Conservation (phyloP, 1,140 invertebrate genomes). For the Drosophila ambigua region DNA sequence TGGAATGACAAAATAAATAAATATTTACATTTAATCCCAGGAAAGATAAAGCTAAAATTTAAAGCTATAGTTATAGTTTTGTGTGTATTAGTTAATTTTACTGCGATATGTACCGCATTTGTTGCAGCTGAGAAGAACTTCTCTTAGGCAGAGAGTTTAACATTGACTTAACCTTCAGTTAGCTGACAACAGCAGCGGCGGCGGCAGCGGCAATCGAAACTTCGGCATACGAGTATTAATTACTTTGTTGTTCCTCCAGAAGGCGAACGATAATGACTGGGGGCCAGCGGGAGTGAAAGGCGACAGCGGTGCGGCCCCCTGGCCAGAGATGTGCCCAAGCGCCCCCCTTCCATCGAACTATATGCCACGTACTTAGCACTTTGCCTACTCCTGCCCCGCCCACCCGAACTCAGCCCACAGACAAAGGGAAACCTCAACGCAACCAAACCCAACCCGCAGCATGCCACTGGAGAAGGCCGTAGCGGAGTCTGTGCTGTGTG, state of each 20-base stretch:
- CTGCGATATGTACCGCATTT: constrained; percentile 1
- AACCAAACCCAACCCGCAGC: constrained; percentile 36
- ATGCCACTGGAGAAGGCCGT: constrained; percentile 28
- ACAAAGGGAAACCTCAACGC: constrained; percentile 38
- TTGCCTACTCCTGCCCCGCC: not conserved
- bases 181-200: not conserved
- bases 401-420: constrained; percentile 22
- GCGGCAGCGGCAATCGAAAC: constrained; percentile 41
- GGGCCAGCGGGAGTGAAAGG: constrained; percentile 45
- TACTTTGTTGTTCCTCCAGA: constrained; percentile 37
- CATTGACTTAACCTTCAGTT: constrained; percentile 64
- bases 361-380: constrained; percentile 68
- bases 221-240: constrained; percentile 35
- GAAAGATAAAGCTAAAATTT: too few relatives aligned
- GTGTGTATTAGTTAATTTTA: too few relatives aligned
- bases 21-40: too few relatives aligned
- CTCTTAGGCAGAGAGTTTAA: constrained; percentile 24
- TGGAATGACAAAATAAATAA: too few relatives aligned
- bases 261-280: constrained; percentile 47
- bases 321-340: constrained; percentile 4
- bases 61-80: too few relatives aligned
- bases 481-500: not conserved
- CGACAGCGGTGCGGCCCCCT: constrained; percentile 1
- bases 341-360: too few relatives aligned
- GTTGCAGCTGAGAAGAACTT: not conserved